Conservation (phyloP, 2,113 vertebrate genomes). For the Amblyopsis rosae region DNA sequence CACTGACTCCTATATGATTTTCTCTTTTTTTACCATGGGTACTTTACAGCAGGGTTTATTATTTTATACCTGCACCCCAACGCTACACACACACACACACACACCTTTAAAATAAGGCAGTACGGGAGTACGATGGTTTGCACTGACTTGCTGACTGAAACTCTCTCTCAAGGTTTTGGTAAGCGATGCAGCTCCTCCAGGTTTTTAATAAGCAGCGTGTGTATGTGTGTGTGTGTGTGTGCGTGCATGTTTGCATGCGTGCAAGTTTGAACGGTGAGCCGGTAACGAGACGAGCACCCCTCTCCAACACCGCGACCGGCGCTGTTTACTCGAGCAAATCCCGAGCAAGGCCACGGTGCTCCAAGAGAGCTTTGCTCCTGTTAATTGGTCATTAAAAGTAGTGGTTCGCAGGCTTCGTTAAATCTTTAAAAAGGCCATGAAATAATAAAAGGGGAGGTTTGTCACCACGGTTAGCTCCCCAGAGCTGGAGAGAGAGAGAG, state of each 20-base stretch:
- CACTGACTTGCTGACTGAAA: slow-evolving; percentile 61
- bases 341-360: slow-evolving; percentile 63
- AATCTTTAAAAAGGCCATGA: slow-evolving; percentile 83
- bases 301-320: slow-evolving; percentile 41
- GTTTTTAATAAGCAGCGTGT: slow-evolving; percentile 73
- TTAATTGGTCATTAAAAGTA: slow-evolving; percentile 85
- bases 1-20: slow-evolving; percentile 44
- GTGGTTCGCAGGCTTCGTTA: slow-evolving; percentile 76
- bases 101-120: slow-evolving; percentile 23
- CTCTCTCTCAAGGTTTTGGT: slow-evolving; percentile 67
- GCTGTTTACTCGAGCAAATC: slow-evolving; percentile 78
- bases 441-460: slow-evolving; percentile 77
- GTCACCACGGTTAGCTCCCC: slow-evolving; percentile 65
- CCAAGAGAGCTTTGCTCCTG: slow-evolving; percentile 72
- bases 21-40: slow-evolving; percentile 20
- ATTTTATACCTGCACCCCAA: slow-evolving; percentile 52
- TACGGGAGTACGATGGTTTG: slow-evolving; percentile 63
- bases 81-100: slow-evolving; percentile 2
- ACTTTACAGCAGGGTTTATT: slow-evolving; percentile 52
- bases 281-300: slow-evolving; percentile 65
- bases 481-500: slow-evolving; percentile 55
- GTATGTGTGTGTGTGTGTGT: slow-evolving; percentile 43
- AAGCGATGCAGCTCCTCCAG: slow-evolving; percentile 66
- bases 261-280: slow-evolving; percentile 57
- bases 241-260: slow-evolving; percentile 51